Percentiles rank a stretch among this genome's conserved stretches.
phyloP scores from a whole-genome alignment of 2,797 vertebrate species.

The Chelon labrosus region DNA sequence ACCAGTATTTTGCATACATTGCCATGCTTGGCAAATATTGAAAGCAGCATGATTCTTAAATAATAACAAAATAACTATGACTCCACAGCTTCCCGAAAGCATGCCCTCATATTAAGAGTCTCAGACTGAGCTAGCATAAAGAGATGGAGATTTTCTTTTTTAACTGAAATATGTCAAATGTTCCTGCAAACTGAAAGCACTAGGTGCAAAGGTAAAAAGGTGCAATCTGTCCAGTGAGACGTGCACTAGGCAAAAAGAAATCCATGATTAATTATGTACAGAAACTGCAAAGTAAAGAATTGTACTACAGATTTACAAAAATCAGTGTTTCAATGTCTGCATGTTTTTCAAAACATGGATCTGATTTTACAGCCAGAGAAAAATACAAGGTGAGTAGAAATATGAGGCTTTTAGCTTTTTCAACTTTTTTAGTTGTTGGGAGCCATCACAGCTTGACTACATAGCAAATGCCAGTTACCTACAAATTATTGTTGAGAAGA shows the following conservation, averaged over 20 bases:
- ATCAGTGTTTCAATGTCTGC: background rate
- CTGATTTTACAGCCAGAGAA: background rate
- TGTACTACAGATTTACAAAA: background rate
- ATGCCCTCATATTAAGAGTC: too few relatives aligned
- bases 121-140: background rate
- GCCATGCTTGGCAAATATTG: background rate
- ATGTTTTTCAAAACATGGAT: background rate
- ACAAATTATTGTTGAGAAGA: constrained; percentile 6
- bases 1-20: background rate
- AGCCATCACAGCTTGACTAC: too few relatives aligned
- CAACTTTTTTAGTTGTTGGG: too few relatives aligned
- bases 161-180: constrained; percentile 12
- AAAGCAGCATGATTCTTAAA: background rate
- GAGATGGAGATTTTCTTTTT: background rate
- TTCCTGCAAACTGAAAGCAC: background rate
- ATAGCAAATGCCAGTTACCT: background rate
- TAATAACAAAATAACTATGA: too few relatives aligned
- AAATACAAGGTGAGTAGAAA: background rate
- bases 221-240: background rate
- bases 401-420: background rate
- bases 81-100: too few relatives aligned
- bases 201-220: background rate
- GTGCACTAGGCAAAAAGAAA: too few relatives aligned
- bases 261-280: background rate
- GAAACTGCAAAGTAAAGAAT: constrained; percentile 1